Conservation (phyloP, 2,113 vertebrate species). For the Passer domesticus region DNA sequence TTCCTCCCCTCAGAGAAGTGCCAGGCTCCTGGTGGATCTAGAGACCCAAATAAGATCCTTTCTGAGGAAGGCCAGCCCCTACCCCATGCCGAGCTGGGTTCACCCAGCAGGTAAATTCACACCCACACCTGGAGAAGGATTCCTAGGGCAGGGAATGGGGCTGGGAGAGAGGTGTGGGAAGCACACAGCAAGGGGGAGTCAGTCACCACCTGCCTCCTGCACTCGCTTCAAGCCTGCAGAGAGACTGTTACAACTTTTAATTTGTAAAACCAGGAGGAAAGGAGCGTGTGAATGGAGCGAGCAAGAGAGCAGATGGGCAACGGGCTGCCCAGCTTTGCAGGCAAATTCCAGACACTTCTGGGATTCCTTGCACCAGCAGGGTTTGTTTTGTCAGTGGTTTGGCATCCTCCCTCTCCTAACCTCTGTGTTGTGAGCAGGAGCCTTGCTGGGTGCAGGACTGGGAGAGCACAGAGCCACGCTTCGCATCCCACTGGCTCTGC, state of each 20-base stretch:
- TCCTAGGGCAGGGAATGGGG: background rate
- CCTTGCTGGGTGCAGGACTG: background rate
- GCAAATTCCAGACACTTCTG: conserved; percentile 40
- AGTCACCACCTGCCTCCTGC: background rate
- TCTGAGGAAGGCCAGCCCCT: background rate
- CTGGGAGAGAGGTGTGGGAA: background rate
- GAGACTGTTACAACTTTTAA: background rate
- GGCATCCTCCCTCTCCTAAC: conserved; percentile 30
- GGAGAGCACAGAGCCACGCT: background rate
- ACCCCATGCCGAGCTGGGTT: background rate
- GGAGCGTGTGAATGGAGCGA: background rate
- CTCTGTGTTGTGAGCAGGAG: background rate
- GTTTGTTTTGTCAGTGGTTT: conserved; percentile 33
- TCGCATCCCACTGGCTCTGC: background rate
- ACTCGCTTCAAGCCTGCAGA: background rate
- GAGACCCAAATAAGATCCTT: background rate
- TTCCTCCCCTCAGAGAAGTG: background rate
- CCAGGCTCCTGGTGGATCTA: background rate
- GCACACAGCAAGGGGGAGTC: background rate
- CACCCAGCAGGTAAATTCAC: background rate
- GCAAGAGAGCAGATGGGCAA: conserved; percentile 5
- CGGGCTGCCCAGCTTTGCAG: conserved; percentile 16
- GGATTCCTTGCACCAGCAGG: conserved; percentile 44
- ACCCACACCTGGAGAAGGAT: fast-evolving
- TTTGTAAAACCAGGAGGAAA: background rate